phyloP scores from a whole-genome alignment of 1,140 invertebrate genomes.

The Watersipora subatra region DNA sequence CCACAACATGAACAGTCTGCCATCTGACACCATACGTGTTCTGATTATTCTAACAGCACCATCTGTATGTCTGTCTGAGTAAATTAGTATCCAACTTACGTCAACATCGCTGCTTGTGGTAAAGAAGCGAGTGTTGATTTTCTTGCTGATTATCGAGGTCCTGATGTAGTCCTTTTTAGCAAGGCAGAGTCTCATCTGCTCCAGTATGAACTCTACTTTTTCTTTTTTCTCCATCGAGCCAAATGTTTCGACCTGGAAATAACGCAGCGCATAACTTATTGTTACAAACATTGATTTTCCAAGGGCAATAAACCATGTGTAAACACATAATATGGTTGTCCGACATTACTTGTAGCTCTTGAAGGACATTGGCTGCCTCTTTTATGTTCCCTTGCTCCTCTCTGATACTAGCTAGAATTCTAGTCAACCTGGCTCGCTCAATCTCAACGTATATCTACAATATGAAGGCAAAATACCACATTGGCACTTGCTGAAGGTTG shows the following conservation, averaged over 20 bases:
- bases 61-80: too few relatives aligned
- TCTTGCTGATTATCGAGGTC: slow-evolving; percentile 97
- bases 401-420: slow-evolving; percentile 80
- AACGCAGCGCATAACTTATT: not conserved
- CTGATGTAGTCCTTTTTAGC: slow-evolving; percentile 91
- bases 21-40: too few relatives aligned
- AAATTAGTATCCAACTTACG: too few relatives aligned
- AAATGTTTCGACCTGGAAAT: slow-evolving; percentile 75
- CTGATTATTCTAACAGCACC: too few relatives aligned
- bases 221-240: slow-evolving; percentile 97
- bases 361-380: slow-evolving; percentile 80
- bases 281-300: not conserved
- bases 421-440: slow-evolving; percentile 85
- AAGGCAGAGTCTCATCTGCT: slow-evolving; percentile 95
- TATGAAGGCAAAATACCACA: slow-evolving; percentile 14
- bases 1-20: too few relatives aligned
- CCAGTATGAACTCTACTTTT: slow-evolving; percentile 86
- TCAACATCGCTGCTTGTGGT: not conserved
- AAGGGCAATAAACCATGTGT: not conserved
- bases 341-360: slow-evolving; percentile 72
- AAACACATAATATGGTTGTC: too few relatives aligned
- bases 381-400: slow-evolving; percentile 77
- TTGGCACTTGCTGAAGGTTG: slow-evolving; percentile 3
- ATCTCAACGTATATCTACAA: slow-evolving; percentile 93
- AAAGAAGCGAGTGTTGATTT: slow-evolving; percentile 96